Evolutionary conservation across 2,888 invertebrate genomes (phyloP).

Genomic region (Melieria omissa): DNA sequence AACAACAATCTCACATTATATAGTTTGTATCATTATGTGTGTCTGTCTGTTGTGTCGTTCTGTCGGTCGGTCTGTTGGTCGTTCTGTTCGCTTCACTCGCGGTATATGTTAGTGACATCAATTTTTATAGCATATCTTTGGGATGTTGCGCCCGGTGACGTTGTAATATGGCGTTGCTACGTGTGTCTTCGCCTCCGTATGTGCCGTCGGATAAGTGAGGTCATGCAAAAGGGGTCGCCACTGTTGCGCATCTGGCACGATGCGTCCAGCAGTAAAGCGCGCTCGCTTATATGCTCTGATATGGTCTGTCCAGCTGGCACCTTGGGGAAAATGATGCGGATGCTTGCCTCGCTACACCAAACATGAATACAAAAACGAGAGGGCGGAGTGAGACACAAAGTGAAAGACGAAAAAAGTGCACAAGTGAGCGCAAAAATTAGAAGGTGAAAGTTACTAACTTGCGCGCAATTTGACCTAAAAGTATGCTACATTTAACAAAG

Average conservation of each 20-base stretch:
- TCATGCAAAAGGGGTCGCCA: slow-evolving; percentile 8
- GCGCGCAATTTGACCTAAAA: background rate
- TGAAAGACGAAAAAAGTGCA: background rate
- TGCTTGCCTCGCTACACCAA: background rate
- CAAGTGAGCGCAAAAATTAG: background rate
- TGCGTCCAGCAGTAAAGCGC: background rate
- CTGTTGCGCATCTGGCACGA: background rate
- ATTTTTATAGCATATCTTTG: slow-evolving; percentile 15
- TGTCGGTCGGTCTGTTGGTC: background rate
- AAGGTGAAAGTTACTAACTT: slow-evolving; percentile 4
- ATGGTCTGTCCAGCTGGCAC: no score
- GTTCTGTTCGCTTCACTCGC: background rate
- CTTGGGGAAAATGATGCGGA: no score
- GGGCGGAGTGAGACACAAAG: background rate
- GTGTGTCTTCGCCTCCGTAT: background rate
- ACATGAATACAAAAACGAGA: background rate
- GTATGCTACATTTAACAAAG: background rate
- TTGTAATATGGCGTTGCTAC: background rate
- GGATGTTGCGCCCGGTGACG: background rate
- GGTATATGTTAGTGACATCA: background rate
- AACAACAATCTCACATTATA: background rate
- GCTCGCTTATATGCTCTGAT: no score
- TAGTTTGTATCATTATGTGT: background rate
- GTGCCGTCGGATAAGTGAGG: slow-evolving; percentile 4
- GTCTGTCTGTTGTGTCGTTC: background rate